Conservation (phyloP, 2,113 vertebrate species). For the Hylia prasina region DNA sequence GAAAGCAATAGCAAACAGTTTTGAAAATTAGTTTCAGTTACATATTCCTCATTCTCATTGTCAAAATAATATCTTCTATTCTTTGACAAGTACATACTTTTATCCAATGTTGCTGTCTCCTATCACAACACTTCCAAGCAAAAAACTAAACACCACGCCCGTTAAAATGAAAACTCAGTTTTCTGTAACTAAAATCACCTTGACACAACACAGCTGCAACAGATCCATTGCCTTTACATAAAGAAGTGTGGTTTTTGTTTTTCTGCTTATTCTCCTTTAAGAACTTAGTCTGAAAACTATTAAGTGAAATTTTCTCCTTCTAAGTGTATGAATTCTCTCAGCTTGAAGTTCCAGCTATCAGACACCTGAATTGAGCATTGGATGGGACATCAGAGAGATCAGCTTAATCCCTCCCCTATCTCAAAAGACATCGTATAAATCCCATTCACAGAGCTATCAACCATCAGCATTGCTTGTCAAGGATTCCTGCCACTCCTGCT, state of each 20-base stretch:
- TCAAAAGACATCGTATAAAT: not conserved
- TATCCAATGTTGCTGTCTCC: not conserved
- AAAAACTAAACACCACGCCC: not conserved
- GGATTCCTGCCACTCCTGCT: not conserved
- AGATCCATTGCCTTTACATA: not conserved
- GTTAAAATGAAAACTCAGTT: not conserved
- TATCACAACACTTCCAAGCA: not conserved
- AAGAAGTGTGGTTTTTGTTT: not conserved
- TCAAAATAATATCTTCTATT: not conserved
- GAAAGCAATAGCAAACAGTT: not conserved
- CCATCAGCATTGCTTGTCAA: not conserved
- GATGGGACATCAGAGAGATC: not conserved
- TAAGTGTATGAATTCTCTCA: not conserved
- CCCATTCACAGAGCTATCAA: not conserved
- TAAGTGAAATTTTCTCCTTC: not conserved
- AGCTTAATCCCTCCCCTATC: not conserved
- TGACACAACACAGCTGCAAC: not conserved
- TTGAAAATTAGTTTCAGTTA: not conserved
- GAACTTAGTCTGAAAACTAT: not conserved
- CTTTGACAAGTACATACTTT: not conserved
- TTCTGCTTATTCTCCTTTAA: not conserved
- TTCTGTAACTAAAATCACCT: not conserved
- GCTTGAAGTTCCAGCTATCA: not conserved
- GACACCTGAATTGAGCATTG: not conserved
- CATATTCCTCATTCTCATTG: not conserved